Percentiles rank a stretch among this genome's conserved stretches.
phyloP scores from a whole-genome alignment of 2,113 vertebrate species.

The Ascaphus truei region DNA sequence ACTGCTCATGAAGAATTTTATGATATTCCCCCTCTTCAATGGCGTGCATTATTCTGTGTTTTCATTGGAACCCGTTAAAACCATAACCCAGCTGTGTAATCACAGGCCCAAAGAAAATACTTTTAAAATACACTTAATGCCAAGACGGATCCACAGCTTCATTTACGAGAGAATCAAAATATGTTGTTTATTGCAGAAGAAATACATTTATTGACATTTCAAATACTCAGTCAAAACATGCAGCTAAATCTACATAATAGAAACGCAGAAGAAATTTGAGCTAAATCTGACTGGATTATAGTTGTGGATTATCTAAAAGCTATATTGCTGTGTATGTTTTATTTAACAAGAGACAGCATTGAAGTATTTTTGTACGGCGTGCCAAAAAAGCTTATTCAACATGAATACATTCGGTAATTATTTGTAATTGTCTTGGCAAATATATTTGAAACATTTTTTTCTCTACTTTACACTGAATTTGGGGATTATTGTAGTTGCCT shows the following conservation, averaged over 20 bases:
- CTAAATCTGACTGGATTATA: slow-evolving; percentile 56
- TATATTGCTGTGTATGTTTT: slow-evolving; percentile 52
- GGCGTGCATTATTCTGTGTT: slow-evolving; percentile 22
- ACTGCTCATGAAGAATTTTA: neutral
- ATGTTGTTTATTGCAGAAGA: slow-evolving; percentile 47
- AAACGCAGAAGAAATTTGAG: slow-evolving; percentile 51
- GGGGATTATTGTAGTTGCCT: neutral
- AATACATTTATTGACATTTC: slow-evolving; percentile 46
- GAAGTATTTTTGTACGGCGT: slow-evolving; percentile 2
- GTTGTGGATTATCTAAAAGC: slow-evolving; percentile 53
- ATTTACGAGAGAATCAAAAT: slow-evolving; percentile 42
- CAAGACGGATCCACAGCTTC: slow-evolving; percentile 37
- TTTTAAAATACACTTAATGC: slow-evolving; percentile 41
- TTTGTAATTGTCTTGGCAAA: neutral
- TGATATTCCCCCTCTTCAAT: slow-evolving; percentile 19
- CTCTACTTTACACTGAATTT: neutral
- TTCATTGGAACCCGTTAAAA: slow-evolving; percentile 47
- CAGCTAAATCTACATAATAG: slow-evolving; percentile 55
- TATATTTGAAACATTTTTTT: slow-evolving; percentile 3
- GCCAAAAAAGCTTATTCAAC: slow-evolving; percentile 6
- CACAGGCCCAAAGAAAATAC: slow-evolving; percentile 38
- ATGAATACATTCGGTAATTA: neutral
- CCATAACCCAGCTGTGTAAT: slow-evolving; percentile 45
- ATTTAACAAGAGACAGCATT: slow-evolving; percentile 35
- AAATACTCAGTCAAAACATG: slow-evolving; percentile 44